phyloP scores from a whole-genome alignment of 2,888 invertebrate genomes.

The Resseliella maxima region DNA sequence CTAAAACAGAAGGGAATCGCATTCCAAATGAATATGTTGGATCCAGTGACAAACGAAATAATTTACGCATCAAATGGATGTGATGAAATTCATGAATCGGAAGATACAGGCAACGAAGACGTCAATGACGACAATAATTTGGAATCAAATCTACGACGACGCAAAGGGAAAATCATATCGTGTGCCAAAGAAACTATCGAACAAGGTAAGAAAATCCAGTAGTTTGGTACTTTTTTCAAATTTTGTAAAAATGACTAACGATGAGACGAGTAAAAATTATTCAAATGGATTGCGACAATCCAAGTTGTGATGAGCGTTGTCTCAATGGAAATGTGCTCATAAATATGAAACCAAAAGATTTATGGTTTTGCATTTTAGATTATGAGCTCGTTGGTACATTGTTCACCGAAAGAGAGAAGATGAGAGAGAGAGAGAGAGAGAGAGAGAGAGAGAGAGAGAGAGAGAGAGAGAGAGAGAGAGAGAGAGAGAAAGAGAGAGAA shows the following conservation, averaged over 20 bases:
- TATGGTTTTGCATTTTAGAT: neutral
- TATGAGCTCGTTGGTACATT: neutral
- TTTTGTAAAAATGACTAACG: neutral
- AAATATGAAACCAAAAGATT: neutral
- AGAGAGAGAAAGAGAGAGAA: too few species aligned
- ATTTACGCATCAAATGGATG: constrained; percentile 56
- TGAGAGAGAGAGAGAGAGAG: too few species aligned
- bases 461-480: too few species aligned
- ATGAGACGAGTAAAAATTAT: neutral
- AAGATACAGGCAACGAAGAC: constrained; percentile 62
- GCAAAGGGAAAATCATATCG: constrained; percentile 68
- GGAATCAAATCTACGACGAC: constrained; percentile 66
- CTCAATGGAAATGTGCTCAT: neutral
- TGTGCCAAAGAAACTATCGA: constrained; percentile 69
- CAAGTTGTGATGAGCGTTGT: neutral
- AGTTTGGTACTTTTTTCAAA: neutral
- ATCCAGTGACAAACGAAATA: constrained; percentile 53
- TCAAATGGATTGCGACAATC: constrained; percentile 5
- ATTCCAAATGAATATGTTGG: constrained; percentile 49
- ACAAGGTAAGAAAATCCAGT: constrained; percentile 64
- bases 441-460: too few species aligned
- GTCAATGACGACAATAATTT: constrained; percentile 62
- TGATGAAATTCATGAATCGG: constrained; percentile 38
- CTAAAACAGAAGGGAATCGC: too few species aligned
- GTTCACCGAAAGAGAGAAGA: neutral